Conservation (phyloP, 92 coral and sea anemone species). For the Desmophyllum pertusum region DNA sequence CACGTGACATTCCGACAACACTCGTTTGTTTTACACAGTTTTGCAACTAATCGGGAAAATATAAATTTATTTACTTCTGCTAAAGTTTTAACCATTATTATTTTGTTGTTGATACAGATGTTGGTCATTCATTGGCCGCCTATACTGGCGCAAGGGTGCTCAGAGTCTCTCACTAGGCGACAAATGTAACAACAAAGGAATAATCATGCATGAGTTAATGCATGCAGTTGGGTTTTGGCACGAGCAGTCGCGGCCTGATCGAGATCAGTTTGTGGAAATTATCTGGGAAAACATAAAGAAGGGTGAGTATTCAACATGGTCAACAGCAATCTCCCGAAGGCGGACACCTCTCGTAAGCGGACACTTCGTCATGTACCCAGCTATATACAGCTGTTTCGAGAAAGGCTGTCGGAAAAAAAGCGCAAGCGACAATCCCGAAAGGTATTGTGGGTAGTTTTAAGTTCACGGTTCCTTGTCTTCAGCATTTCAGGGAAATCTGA, state of each 20-base stretch:
- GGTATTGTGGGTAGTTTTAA: too few species aligned
- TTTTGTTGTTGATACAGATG: slow-evolving; percentile 65
- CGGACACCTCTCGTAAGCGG: too few species aligned
- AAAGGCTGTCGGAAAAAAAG: too few species aligned
- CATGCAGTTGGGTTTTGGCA: slow-evolving; percentile 97
- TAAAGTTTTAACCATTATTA: not conserved
- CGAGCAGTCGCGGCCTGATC: slow-evolving; percentile 93
- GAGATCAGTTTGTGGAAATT: slow-evolving; percentile 87
- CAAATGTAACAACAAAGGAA: slow-evolving; percentile 84
- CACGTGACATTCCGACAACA: too few species aligned
- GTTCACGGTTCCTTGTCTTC: too few species aligned
- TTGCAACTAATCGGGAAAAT: too few species aligned
- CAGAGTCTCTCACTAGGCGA: slow-evolving; percentile 84
- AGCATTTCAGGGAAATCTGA: too few species aligned
- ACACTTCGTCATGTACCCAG: too few species aligned
- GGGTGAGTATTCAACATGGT: slow-evolving; percentile 54
- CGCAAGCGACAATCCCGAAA: too few species aligned
- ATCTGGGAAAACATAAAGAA: slow-evolving; percentile 91
- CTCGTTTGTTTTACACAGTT: too few species aligned
- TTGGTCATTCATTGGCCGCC: slow-evolving; percentile 95
- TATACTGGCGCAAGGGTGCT: slow-evolving; percentile 77
- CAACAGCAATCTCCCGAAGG: too few species aligned
- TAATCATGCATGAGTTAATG: slow-evolving; percentile 95
- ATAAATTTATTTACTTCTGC: not conserved
- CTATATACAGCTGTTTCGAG: too few species aligned